These are phyloP conservation scores for Cantharis rufa DNA, from an alignment of 2,888 invertebrate genomes.

Conservation along the genomic window DNA sequence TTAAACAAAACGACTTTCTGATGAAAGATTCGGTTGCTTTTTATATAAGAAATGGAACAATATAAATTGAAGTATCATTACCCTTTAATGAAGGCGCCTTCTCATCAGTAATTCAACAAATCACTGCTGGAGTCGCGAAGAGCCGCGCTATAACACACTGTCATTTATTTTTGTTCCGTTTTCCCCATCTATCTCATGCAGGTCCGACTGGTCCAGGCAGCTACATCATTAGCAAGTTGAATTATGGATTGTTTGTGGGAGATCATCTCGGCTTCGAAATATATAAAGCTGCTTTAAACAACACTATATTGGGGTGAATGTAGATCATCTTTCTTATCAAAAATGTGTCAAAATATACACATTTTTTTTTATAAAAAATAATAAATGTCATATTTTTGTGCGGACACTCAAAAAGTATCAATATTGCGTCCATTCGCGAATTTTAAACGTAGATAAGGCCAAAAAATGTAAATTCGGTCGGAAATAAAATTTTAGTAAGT, in stretches of 20 bases:
- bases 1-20: neutral
- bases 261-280: constrained; percentile 42
- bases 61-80: constrained; percentile 54
- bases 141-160: constrained; percentile 42
- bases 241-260: constrained; percentile 55
- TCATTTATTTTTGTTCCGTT: constrained; percentile 51
- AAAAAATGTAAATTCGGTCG: neutral
- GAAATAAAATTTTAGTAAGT: constrained; percentile 28
- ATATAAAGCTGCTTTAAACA: constrained; percentile 41
- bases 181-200: constrained; percentile 51
- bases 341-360: constrained; percentile 15
- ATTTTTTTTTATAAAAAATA: neutral
- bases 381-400: neutral
- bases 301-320: constrained; percentile 14
- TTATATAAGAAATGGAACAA: constrained; percentile 45
- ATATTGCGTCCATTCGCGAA: neutral
- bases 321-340: constrained; percentile 13
- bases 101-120: constrained; percentile 54
- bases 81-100: constrained; percentile 50
- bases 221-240: constrained; percentile 55
- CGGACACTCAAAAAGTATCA: neutral
- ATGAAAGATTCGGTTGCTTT: neutral
- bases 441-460: neutral
- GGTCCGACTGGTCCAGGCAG: constrained; percentile 52
- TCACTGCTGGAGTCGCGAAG: constrained; percentile 33